Evolutionary conservation across 1,140 invertebrate genomes (phyloP), one percentile per base, ranked within the genome.

Genomic region (Drosophila prosaltans): DNA sequence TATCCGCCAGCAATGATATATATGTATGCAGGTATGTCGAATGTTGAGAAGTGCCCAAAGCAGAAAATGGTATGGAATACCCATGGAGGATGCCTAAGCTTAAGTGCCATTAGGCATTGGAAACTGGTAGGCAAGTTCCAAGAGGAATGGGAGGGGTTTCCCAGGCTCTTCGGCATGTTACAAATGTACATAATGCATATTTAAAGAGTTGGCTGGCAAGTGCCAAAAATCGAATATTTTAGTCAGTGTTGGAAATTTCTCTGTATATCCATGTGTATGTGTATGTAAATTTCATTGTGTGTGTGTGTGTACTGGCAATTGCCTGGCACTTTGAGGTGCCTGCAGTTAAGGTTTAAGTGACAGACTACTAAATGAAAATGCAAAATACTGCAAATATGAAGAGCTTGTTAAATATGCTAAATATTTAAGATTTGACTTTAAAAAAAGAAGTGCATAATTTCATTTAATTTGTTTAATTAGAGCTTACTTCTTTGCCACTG

Each of bases 211-310:
- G 76, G 57, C 80, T 83, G 82, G 82, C 72, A 86, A 86, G 82
- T 88, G 83, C 82, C 80, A 86, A 86, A 86, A 86, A 86, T 86
- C 82, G 83, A 86, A 86, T 86, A 86, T 88, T 88, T 86, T 86
- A 88, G 74, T 81, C 80, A 40, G 72, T 59, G 55, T 63, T 63
- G n/a, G 62, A 71, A 8, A 36, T 78, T 63, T 63, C 63, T 63
- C 69, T 74, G 64, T 59, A 76, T 59, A 30, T 36, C 40, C 30
- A 6, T 21, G 11, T 9, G 24, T 11, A 8, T 39, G 21, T 36
- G 11, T 10, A 36, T 59, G 30, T 21, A 54, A 54, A 21, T 9
- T 40, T 26, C n/a, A 9, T 0, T 21, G n/a, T 45, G 16, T 21
- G 43, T 45, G 16, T 45, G 43, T 45, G 6, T 48, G 45, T 9